These are phyloP conservation scores for Parthenolecanium corni DNA, from an alignment of 2,888 invertebrate genomes.

Conservation along the genomic window DNA sequence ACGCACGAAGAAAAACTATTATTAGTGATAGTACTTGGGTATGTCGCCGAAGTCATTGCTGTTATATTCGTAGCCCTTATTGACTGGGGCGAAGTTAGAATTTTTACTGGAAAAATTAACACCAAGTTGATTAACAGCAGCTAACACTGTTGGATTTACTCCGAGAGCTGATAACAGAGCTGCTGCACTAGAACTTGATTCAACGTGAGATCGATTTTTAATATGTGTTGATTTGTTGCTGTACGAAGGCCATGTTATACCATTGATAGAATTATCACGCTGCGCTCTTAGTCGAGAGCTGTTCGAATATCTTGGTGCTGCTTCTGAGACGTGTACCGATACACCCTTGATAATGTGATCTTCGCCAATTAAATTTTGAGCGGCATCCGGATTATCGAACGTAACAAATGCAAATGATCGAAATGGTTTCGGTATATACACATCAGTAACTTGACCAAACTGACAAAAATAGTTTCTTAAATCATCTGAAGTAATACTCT, in stretches of 20 bases:
- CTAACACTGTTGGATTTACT: constrained; percentile 19
- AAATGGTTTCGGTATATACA: constrained; percentile 91
- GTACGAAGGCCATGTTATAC: neutral
- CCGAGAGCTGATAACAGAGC: constrained; percentile 13
- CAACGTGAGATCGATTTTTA: neutral
- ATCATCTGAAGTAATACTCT: constrained; percentile 82
- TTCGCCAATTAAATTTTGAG: constrained; percentile 48
- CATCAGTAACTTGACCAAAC: constrained; percentile 88
- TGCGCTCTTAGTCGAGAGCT: constrained; percentile 8
- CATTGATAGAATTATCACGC: neutral
- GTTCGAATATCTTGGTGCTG: constrained; percentile 52
- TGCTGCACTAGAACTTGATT: neutral
- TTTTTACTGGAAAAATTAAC: neutral
- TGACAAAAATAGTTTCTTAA: constrained; percentile 79
- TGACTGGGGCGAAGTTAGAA: constrained; percentile 41
- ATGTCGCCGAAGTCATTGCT: neutral
- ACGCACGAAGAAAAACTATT: no score
- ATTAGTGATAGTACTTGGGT: neutral
- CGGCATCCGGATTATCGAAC: constrained; percentile 82
- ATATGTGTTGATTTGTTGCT: neutral
- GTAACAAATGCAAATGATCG: constrained; percentile 88
- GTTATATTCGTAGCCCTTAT: neutral
- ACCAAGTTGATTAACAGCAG: constrained; percentile 22
- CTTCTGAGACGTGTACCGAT: constrained; percentile 77
- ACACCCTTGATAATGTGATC: constrained; percentile 40